Conservation (phyloP, 2,888 invertebrate species). For the Eurytoma adleriae region DNA sequence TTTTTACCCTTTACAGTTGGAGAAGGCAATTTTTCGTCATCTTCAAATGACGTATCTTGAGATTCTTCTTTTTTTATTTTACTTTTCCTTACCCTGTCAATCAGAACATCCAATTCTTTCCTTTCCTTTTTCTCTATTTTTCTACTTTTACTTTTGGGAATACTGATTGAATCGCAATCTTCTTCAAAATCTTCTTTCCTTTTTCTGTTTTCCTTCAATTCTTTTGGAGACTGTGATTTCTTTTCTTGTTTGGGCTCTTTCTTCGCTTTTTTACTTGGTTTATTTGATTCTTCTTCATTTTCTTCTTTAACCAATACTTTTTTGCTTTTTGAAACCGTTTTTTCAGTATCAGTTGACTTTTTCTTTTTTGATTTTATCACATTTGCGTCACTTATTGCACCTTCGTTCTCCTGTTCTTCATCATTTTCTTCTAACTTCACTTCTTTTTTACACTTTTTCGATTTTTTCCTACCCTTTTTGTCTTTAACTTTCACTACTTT, state of each 20-base stretch:
- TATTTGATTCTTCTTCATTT: constrained; percentile 62
- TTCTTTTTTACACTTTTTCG: constrained; percentile 56
- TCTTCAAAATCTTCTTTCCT: constrained; percentile 72
- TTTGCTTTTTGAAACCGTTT: constrained; percentile 69
- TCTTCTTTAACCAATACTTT: constrained; percentile 69
- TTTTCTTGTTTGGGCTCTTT: constrained; percentile 64
- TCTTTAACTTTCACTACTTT: constrained; percentile 59
- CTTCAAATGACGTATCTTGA: constrained; percentile 54
- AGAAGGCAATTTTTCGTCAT: constrained; percentile 35
- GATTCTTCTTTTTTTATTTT: constrained; percentile 66
- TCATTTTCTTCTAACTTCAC: constrained; percentile 60
- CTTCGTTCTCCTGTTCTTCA: constrained; percentile 66
- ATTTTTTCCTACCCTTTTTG: constrained; percentile 54
- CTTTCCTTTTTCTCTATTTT: constrained; percentile 67
- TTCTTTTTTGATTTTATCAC: constrained; percentile 69
- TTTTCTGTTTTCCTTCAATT: constrained; percentile 68
- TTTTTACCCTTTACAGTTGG: constrained; percentile 62
- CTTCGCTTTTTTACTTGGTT: constrained; percentile 63
- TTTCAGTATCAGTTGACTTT: constrained; percentile 62
- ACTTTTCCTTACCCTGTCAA: constrained; percentile 67
- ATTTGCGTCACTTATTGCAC: constrained; percentile 70
- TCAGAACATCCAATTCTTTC: constrained; percentile 57
- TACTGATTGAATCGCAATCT: constrained; percentile 65
- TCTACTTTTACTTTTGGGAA: constrained; percentile 68
- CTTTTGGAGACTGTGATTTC: constrained; percentile 61